These are phyloP conservation scores for Calliopum simillimum DNA, from an alignment of 2,888 invertebrate genomes.

Conservation along the genomic window DNA sequence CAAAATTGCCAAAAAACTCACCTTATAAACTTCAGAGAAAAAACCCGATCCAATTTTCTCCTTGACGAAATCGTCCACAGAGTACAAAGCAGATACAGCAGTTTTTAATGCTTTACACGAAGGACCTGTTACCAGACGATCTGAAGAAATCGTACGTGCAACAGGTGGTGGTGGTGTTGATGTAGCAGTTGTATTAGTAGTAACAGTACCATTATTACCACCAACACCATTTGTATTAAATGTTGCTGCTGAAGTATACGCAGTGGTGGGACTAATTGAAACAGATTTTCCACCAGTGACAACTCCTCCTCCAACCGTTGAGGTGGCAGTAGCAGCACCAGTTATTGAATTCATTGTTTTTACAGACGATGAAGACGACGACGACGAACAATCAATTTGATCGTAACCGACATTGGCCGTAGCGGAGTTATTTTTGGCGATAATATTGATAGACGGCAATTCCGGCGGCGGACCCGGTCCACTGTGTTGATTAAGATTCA, in stretches of 20 bases:
- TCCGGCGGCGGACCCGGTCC: slow-evolving; percentile 65
- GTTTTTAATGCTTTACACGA: slow-evolving; percentile 92
- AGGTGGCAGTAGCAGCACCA: not conserved
- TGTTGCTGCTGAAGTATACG: not conserved
- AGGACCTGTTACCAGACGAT: slow-evolving; percentile 75
- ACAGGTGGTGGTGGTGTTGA: slow-evolving; percentile 53
- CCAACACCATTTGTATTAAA: slow-evolving; percentile 11
- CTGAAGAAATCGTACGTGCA: slow-evolving; percentile 65
- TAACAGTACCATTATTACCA: slow-evolving; percentile 30
- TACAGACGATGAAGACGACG: slow-evolving; percentile 20
- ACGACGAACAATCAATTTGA: slow-evolving; percentile 43
- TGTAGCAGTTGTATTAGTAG: not conserved
- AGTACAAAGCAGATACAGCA: slow-evolving; percentile 91
- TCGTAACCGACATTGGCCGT: slow-evolving; percentile 34
- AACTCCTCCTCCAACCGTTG: not conserved
- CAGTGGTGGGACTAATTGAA: not conserved
- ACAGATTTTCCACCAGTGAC: not conserved
- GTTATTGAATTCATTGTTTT: slow-evolving; percentile 25
- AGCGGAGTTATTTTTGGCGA: slow-evolving; percentile 18
- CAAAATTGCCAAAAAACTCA: slow-evolving; percentile 69
- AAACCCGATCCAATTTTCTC: slow-evolving; percentile 96
- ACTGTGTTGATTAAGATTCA: slow-evolving; percentile 67
- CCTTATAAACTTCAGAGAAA: slow-evolving; percentile 98
- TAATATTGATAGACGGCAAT: slow-evolving; percentile 23
- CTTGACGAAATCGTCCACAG: slow-evolving; percentile 92